Evolutionary conservation across 2,888 invertebrate genomes (phyloP), one percentile per base, ranked within the genome.

Genomic region (Tetramorium bicarinatum): DNA sequence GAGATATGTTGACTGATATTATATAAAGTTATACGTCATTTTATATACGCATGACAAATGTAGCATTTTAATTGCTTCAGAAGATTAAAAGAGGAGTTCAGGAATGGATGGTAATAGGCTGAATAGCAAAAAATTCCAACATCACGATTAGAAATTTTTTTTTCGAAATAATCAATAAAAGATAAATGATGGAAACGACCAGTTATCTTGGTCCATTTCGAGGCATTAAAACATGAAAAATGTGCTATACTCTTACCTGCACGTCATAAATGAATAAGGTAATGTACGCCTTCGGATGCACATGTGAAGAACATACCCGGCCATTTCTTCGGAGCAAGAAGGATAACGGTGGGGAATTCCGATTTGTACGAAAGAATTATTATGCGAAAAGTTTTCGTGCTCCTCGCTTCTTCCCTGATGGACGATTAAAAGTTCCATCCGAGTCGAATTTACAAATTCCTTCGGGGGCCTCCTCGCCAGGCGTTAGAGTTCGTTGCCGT

Each of bases 391-490:
- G 92, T 92, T 67, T 93, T 18, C 88, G 86, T 85, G 87, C 84
- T 87, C 87, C 89, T 87, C 91, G 90, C 90, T 91, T 90, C 88
- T 87, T 90, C 90, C 91, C 92, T 89, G 93, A 92, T 92, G 92
- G 91, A 91, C 93, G 93, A 92, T 93, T 92, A 91, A 93, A 93
- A 93, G 89, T 93, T 93, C 90, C 87, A 88, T 79, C 91, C 54
- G 67, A 77, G 90, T 92, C 92, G 93, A 93, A 93, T 92, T 92
- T 93, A 92, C 91, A 93, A 93, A 93, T 93, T 93, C 91, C 92
- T 91, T 85, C 88, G 88, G 90, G 90, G 88, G 85, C 71, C 74
- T 80, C 83, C 71, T 64, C 56, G 85, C 66, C 69, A 79, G 74
- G 66, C 34, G 52, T 52, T 90, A 87, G 71, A 72, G 87, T 88